Conservation (phyloP, 2,797 vertebrate species). For the Clarias platycephalus region DNA sequence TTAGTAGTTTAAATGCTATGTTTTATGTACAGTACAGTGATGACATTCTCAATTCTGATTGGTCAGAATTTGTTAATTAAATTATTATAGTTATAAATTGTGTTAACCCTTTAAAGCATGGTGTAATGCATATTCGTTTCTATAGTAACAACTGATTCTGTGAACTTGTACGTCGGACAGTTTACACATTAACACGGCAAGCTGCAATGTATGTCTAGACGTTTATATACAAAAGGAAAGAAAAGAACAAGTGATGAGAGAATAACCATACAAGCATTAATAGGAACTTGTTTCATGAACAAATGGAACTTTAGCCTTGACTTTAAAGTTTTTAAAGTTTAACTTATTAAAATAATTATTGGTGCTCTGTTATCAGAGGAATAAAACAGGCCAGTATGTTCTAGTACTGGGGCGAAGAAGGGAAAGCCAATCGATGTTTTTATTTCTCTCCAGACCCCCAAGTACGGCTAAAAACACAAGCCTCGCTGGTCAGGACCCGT, state of each 20-base stretch:
- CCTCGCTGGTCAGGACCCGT: constrained; percentile 81
- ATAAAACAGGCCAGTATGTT: neutral
- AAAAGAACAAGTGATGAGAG: neutral
- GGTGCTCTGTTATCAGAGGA: neutral
- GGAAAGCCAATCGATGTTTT: neutral
- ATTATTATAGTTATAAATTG: neutral
- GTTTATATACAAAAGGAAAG: neutral
- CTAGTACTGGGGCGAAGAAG: neutral
- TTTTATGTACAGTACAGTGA: neutral
- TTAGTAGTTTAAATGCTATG: neutral
- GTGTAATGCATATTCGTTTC: neutral
- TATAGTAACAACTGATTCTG: neutral
- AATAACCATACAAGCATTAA: neutral
- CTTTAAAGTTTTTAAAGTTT: too few relatives aligned
- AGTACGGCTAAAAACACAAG: constrained; percentile 84
- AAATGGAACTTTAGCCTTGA: neutral
- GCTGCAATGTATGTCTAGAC: neutral
- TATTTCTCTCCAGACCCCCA: constrained; percentile 68
- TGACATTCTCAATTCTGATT: neutral
- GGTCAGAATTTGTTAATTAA: neutral
- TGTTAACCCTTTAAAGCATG: neutral
- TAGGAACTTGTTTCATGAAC: neutral
- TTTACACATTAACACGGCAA: neutral
- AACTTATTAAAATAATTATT: neutral
- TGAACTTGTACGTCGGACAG: neutral